Evolutionary conservation across 2,113 vertebrate species (phyloP).

Genomic region (Todiramphus chloris): DNA sequence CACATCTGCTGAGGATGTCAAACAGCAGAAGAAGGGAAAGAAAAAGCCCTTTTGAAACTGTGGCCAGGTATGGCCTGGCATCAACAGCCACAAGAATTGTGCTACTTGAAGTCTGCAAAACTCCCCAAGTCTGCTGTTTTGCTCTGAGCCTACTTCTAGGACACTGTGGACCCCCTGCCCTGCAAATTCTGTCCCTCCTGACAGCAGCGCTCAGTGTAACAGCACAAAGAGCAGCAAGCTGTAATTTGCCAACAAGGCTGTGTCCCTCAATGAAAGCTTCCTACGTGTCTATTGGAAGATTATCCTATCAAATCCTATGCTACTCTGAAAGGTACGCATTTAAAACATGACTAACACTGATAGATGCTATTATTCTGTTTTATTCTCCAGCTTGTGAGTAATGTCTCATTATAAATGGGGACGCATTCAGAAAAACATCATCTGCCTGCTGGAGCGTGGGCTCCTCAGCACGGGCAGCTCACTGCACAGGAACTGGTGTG

Average conservation of each 20-base stretch:
- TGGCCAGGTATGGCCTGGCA: not conserved
- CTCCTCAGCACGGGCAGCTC: not conserved
- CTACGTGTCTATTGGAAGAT: slow-evolving; percentile 47
- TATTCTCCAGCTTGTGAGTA: slow-evolving; percentile 48
- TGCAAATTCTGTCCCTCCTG: fast-evolving
- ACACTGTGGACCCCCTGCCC: not conserved
- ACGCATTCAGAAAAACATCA: slow-evolving; percentile 59
- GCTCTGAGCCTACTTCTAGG: not conserved
- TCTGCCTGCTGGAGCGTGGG: slow-evolving; percentile 47
- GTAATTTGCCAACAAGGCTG: slow-evolving; percentile 18
- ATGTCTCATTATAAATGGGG: slow-evolving; percentile 51
- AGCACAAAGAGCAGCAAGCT: slow-evolving; percentile 6
- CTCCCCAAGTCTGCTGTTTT: not conserved
- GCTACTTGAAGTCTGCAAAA: not conserved
- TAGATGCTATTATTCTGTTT: slow-evolving; percentile 62
- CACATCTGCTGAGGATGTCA: fast-evolving
- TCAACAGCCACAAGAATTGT: not conserved
- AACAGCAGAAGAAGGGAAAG: not conserved
- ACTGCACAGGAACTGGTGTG: not conserved
- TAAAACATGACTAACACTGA: slow-evolving; percentile 49
- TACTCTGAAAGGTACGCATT: slow-evolving; percentile 55
- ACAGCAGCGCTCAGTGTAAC: not conserved
- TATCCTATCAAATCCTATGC: slow-evolving; percentile 53
- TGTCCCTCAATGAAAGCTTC: slow-evolving; percentile 66
- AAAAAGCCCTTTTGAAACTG: not conserved